phyloP scores from a whole-genome alignment of 2,113 vertebrate species.

The Amazona vittata region DNA sequence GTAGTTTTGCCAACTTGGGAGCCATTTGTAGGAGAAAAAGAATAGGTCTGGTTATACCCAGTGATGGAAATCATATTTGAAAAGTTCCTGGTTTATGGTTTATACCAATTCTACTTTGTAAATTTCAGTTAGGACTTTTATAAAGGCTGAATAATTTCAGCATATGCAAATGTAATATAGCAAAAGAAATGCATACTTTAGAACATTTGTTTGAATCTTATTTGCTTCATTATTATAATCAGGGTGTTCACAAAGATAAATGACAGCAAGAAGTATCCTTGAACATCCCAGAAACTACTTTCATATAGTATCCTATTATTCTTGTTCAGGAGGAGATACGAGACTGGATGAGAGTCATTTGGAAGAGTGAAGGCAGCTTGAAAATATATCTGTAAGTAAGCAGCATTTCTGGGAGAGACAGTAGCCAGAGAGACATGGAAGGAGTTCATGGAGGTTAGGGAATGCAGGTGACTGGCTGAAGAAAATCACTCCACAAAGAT shows the following conservation, averaged over 20 bases:
- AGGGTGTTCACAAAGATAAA: background rate
- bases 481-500: background rate
- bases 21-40: background rate
- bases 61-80: background rate
- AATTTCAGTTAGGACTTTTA: background rate
- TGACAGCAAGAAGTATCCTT: background rate
- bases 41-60: background rate
- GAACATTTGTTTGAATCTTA: background rate
- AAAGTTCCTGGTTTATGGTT: background rate
- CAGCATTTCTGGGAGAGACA: background rate
- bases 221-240: background rate
- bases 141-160: background rate
- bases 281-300: background rate
- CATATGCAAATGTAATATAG: background rate
- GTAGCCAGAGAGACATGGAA: background rate
- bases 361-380: background rate
- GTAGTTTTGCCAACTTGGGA: background rate
- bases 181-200: background rate
- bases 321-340: background rate
- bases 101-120: background rate
- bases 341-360: background rate
- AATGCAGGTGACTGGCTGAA: background rate
- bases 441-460: background rate
- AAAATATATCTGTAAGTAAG: constrained; percentile 1
- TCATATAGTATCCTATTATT: background rate